Conservation (phyloP, 2,888 invertebrate species). For the Gymnocheta viridis region DNA sequence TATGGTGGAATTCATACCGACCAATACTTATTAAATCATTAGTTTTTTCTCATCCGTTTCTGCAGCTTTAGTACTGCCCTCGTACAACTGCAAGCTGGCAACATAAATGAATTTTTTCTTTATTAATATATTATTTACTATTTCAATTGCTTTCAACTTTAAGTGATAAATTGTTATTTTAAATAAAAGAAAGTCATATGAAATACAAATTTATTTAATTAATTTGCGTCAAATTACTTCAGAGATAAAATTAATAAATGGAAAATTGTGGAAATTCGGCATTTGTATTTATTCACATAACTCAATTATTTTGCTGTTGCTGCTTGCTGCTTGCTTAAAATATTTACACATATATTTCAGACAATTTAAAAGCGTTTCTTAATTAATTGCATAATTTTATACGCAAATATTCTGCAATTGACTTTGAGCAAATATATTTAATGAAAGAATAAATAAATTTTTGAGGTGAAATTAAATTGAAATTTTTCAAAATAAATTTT, state of each 20-base stretch:
- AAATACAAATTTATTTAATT: slow-evolving; percentile 26
- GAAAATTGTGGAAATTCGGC: slow-evolving; percentile 28
- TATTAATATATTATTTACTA: slow-evolving; percentile 44
- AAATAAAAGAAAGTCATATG: slow-evolving; percentile 9
- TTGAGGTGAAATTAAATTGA: no score
- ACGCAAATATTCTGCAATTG: neutral
- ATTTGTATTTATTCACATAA: neutral
- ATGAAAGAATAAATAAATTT: neutral
- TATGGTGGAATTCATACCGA: no score
- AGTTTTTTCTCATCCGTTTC: neutral
- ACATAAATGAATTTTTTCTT: slow-evolving; percentile 4
- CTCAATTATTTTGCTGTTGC: neutral
- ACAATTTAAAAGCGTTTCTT: neutral
- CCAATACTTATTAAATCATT: no score
- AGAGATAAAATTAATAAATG: slow-evolving; percentile 39
- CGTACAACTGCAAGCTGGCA: neutral
- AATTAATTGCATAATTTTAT: slow-evolving; percentile 11
- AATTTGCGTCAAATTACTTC: slow-evolving; percentile 51
- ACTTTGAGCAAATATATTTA: neutral
- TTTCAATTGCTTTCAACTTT: slow-evolving; percentile 62
- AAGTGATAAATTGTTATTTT: slow-evolving; percentile 60
- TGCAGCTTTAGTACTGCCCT: neutral
- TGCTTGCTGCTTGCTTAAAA: neutral
- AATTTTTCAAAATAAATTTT: no score
- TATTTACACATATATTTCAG: neutral